Conservation (phyloP, 2,797 vertebrate genomes). For the Mionectes olivaceus region DNA sequence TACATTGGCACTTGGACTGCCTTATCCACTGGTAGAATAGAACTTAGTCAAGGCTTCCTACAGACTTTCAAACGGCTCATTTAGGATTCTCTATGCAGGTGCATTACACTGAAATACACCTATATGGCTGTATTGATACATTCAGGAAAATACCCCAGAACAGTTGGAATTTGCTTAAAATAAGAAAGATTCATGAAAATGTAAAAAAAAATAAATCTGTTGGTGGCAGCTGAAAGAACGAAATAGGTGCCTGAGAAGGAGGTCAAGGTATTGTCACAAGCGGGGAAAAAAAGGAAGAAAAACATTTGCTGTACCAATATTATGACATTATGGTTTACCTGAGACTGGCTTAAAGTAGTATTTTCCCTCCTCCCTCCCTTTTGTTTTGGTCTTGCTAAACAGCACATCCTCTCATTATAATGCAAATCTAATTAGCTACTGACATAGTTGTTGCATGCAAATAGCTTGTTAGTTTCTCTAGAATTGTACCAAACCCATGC, state of each 20-base stretch:
- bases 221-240: not conserved
- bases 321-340: not conserved
- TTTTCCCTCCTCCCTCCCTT: not conserved
- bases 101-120: not conserved
- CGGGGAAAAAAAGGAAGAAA: not conserved
- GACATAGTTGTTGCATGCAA: not conserved
- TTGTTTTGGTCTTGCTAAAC: not conserved
- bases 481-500: not conserved
- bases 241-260: not conserved
- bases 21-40: not conserved
- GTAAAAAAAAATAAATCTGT: not conserved
- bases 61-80: not conserved
- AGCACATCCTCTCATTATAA: conserved; percentile 26
- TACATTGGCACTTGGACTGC: not conserved
- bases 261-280: not conserved
- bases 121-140: not conserved
- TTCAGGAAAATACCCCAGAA: fast-evolving
- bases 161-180: not conserved
- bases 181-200: not conserved
- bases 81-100: not conserved
- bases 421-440: conserved; percentile 10
- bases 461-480: conserved; percentile 13
- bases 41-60: not conserved
- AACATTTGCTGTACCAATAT: not conserved
- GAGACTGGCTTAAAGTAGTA: not conserved